Conservation (phyloP, 2,797 vertebrate genomes). For the Falco peregrinus region DNA sequence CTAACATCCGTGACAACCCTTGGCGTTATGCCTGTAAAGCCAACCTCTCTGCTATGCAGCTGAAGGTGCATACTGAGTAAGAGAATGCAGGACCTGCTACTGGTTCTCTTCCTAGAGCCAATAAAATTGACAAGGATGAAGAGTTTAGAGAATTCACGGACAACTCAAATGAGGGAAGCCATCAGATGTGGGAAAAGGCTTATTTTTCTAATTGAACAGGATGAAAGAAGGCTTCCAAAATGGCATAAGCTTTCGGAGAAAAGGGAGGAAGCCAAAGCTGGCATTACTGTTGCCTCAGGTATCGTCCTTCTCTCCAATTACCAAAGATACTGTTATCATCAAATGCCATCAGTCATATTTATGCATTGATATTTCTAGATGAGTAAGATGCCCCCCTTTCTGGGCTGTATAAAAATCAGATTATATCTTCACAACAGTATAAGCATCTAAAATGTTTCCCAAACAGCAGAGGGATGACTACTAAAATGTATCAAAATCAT, state of each 20-base stretch:
- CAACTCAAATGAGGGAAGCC: neutral
- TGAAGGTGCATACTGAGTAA: fast-evolving
- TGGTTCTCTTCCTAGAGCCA: neutral
- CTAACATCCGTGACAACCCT: neutral
- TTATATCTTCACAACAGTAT: neutral
- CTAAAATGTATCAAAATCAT: neutral
- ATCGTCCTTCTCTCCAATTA: neutral
- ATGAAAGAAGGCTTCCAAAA: neutral
- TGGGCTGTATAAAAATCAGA: neutral
- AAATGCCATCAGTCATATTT: neutral
- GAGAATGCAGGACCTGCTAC: neutral
- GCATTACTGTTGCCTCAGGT: neutral
- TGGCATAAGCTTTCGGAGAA: neutral
- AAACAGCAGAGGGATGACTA: neutral
- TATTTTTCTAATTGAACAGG: neutral
- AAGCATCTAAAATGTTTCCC: neutral
- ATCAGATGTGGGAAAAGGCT: neutral
- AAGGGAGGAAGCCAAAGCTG: neutral
- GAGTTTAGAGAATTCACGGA: neutral
- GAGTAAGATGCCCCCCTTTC: neutral
- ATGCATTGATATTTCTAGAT: neutral
- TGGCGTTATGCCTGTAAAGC: neutral
- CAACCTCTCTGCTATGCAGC: neutral
- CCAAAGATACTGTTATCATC: neutral
- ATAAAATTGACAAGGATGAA: neutral